Percentiles rank a stretch among this genome's conserved stretches.
These are phyloP conservation scores for Isoperla grammatica DNA, from an alignment of 2,888 invertebrate genomes.

Conservation along the genomic window DNA sequence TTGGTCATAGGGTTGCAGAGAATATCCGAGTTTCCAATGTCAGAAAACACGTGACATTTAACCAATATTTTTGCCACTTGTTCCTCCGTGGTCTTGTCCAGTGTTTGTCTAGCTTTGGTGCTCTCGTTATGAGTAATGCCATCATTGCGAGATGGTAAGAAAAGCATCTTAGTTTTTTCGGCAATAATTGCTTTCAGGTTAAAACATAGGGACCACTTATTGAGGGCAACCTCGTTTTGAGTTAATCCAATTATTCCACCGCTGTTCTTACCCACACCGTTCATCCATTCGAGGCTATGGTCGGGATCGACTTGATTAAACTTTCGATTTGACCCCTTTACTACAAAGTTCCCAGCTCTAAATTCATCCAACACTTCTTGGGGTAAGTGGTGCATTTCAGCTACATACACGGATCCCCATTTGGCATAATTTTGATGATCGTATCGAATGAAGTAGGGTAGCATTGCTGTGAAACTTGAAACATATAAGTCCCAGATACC, in stretches of 20 bases:
- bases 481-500: not conserved
- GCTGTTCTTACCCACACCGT: slow-evolving; percentile 7
- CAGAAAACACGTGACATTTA: slow-evolving; percentile 2
- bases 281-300: slow-evolving; percentile 16
- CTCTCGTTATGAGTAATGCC: not conserved
- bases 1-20: slow-evolving; percentile 12
- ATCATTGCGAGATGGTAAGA: slow-evolving; percentile 1
- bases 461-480: not conserved
- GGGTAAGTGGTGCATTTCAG: slow-evolving; percentile 14
- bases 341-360: slow-evolving; percentile 14
- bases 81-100: slow-evolving; percentile 7
- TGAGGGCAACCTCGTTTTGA: not conserved
- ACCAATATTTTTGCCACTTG: slow-evolving; percentile 3
- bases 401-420: slow-evolving; percentile 8
- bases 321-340: slow-evolving; percentile 2
- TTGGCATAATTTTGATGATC: slow-evolving; percentile 8
- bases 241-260: slow-evolving; percentile 10
- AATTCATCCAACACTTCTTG: slow-evolving; percentile 9
- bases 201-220: not conserved
- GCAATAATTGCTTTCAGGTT: not conserved
- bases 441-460: slow-evolving; percentile 6
- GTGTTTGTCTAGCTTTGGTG: not conserved
- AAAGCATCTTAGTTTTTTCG: slow-evolving; percentile 5
- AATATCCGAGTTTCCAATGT: not conserved
- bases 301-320: slow-evolving; percentile 17